These are phyloP conservation scores for Myiozetetes cayanensis DNA, from an alignment of 2,113 vertebrate species.

Conservation along the genomic window DNA sequence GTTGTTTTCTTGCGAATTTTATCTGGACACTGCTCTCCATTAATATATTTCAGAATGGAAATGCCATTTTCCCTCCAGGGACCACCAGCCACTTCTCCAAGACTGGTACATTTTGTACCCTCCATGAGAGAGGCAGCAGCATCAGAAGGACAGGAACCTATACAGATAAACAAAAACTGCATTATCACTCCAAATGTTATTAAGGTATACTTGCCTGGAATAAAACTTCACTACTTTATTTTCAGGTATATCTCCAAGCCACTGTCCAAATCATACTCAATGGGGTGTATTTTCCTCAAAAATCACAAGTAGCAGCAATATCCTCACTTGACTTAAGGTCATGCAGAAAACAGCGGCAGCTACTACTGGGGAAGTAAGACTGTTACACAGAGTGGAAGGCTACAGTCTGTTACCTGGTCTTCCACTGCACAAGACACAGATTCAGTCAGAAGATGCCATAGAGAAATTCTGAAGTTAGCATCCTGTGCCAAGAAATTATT, in stretches of 20 bases:
- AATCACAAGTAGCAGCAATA: not conserved
- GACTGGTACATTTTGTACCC: conserved; percentile 75
- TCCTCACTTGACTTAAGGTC: not conserved
- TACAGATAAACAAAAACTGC: not conserved
- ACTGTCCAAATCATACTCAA: not conserved
- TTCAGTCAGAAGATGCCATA: not conserved
- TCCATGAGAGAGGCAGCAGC: conserved; percentile 82
- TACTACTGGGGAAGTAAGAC: not conserved
- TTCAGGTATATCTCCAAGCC: not conserved
- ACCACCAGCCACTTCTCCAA: conserved; percentile 80
- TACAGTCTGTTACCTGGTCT: not conserved
- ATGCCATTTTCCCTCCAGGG: conserved; percentile 71
- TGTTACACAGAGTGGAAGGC: not conserved
- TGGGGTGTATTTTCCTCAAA: not conserved
- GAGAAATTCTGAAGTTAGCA: not conserved
- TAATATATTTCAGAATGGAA: conserved; percentile 79
- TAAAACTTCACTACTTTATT: not conserved
- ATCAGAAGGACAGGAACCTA: conserved; percentile 81
- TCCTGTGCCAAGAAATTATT: not conserved
- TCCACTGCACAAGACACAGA: fast-evolving
- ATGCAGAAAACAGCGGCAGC: not conserved
- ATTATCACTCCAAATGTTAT: not conserved
- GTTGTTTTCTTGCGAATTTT: conserved; percentile 76
- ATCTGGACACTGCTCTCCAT: conserved; percentile 82
- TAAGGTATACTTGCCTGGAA: not conserved